A percentile compares a stretch with the other conserved stretches of the same genome.
Evolutionary conservation across 2,797 vertebrate species (phyloP).

Genomic region (Podarcis lilfordi): DNA sequence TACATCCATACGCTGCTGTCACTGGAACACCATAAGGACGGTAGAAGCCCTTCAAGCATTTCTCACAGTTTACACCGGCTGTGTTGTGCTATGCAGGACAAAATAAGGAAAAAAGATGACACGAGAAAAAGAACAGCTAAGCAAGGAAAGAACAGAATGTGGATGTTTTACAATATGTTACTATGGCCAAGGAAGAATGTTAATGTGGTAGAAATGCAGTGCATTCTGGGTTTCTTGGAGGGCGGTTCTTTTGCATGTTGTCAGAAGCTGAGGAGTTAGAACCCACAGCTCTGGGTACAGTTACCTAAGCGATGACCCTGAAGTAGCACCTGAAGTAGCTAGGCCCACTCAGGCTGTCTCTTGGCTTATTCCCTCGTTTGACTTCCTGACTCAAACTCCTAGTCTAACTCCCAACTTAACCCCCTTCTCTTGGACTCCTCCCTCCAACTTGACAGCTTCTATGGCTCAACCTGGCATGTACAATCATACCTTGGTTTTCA

Average conservation of each 20-base stretch:
- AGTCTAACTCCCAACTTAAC: background rate
- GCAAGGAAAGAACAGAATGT: background rate
- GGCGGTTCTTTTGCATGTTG: background rate
- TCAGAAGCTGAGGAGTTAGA: background rate
- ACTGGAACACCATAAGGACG: constrained; percentile 79
- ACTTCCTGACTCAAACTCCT: background rate
- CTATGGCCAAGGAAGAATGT: background rate
- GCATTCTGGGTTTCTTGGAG: background rate
- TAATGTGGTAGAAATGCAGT: background rate
- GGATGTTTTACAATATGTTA: constrained; percentile 18
- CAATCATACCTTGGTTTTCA: too few relatives aligned
- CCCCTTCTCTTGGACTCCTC: background rate
- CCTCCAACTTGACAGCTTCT: background rate
- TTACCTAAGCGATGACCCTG: background rate
- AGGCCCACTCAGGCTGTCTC: background rate
- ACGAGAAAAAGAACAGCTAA: constrained; percentile 43
- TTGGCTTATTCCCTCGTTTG: background rate
- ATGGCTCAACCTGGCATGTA: background rate
- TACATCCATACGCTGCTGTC: constrained; percentile 83
- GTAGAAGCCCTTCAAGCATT: constrained; percentile 86
- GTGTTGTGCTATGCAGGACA: constrained; percentile 88
- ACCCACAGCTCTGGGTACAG: background rate
- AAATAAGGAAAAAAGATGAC: constrained; percentile 28
- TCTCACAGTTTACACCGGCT: constrained; percentile 92
- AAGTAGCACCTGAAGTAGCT: too few relatives aligned